phyloP scores from a whole-genome alignment of 2,797 vertebrate genomes.

The Microcaecilia unicolor region DNA sequence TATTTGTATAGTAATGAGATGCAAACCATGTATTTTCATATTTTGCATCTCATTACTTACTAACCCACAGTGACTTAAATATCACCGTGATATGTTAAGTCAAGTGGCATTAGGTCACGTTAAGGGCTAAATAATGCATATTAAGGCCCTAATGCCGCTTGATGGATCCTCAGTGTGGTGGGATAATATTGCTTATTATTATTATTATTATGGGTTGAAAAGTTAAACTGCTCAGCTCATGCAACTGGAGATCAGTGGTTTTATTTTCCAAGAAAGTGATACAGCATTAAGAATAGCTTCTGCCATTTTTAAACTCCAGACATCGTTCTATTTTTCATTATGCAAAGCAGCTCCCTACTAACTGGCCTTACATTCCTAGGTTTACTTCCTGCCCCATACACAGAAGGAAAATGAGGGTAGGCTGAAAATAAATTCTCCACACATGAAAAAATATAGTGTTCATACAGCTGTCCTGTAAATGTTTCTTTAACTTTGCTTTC shows the following conservation, averaged over 20 bases:
- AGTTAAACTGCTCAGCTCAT: slow-evolving; percentile 8
- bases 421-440: not conserved
- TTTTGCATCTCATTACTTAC: no score
- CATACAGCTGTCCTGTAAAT: slow-evolving; percentile 42
- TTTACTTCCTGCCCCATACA: not conserved
- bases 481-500: slow-evolving; percentile 50
- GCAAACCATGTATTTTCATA: no score
- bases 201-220: slow-evolving; percentile 14
- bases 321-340: not conserved
- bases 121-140: no score
- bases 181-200: not conserved
- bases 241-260: not conserved
- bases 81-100: no score
- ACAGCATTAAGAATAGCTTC: slow-evolving; percentile 10
- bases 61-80: no score
- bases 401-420: not conserved
- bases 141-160: no score
- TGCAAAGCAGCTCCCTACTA: not conserved
- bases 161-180: no score
- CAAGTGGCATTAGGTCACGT: no score
- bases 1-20: no score
- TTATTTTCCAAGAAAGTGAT: slow-evolving; percentile 13
- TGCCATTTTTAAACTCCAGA: slow-evolving; percentile 11
- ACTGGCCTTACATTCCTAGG: not conserved
- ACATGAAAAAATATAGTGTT: slow-evolving; percentile 27